Base-by-base conservation (phyloP, 2,888 invertebrate species). In the Melanostoma mellinum region DNA sequence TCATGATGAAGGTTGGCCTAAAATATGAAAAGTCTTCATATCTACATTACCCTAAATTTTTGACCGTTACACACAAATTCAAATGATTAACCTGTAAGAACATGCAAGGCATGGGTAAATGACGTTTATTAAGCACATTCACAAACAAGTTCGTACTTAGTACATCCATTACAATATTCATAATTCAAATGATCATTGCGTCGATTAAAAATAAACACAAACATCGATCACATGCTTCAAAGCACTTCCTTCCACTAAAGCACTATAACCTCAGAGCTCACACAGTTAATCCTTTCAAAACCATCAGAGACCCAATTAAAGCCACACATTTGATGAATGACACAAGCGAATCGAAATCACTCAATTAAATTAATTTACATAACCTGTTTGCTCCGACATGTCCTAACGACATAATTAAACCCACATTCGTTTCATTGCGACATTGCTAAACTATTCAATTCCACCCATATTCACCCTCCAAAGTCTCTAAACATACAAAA, bases 341-440 rank as follows among this genome's bases (percentile, higher is more conserved):
- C 48, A 50, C 63, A 48, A 73, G 73, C 63, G 58, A 65, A 71
- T 20, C 20, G 20, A 30, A 73, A 84, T 60, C 82, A 84, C 74
- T 77, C 81, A 78, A 84, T 74, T 78, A 72, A 77, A 60, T 63
- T 76, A 76, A 72, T 76, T 72, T 65, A 44, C 76, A 82, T 82
- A 73, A 68, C 81, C 72, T 68, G 77, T 55, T 42, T 53, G 42
- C 50, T 35, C 38, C 46, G 60, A 81, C 81, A 82, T 44, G 55
- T 38, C n/a, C 71, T 55, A 69, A 79, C 84, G 67, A 79, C 55
- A 79, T 79, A 78, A 84, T 84, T 84, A 79, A 84, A 42, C 84
- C 84, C 84, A 84, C 84, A 72, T 78, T 67, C 48, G 40, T 56
- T n/a, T 60, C 52, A 61, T 68, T 71, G 69, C 65, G 58, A 74